A percentile compares a stretch with the other conserved stretches of the same genome.
phyloP scores from a whole-genome alignment of 1,140 invertebrate species.

The Leptonema lineaticorne region DNA sequence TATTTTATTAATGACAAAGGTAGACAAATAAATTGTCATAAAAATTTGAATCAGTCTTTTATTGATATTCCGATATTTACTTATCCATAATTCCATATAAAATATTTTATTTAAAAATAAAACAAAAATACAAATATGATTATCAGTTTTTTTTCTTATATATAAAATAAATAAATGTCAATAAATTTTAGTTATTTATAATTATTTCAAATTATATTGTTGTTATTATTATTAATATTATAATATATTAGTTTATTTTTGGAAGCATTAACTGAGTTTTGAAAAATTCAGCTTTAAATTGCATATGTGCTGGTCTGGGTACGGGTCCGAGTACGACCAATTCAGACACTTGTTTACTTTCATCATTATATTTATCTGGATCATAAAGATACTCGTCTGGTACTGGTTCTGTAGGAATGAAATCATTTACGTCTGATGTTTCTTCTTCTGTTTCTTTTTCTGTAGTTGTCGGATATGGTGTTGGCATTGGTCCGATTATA shows the following conservation, averaged over 20 bases:
- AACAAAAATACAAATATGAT: background rate
- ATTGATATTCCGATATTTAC: too few relatives aligned
- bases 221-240: slow-evolving; percentile 5
- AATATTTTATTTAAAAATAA: background rate
- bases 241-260: background rate
- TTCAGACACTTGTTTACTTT: background rate
- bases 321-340: background rate
- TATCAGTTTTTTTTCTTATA: background rate
- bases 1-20: slow-evolving; percentile 38
- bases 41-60: slow-evolving; percentile 27
- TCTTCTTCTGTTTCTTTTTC: background rate
- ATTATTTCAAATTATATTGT: slow-evolving; percentile 23
- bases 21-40: slow-evolving; percentile 35
- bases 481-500: slow-evolving; percentile 37
- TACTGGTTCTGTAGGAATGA: background rate
- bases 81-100: background rate
- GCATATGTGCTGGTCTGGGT: background rate
- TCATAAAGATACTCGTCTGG: background rate
- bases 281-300: background rate
- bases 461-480: slow-evolving; percentile 8
- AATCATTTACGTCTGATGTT: background rate
- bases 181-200: slow-evolving; percentile 29
- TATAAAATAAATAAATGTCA: background rate
- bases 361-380: background rate
- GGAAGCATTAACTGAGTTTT: too few relatives aligned